Evolutionary conservation across 2,113 vertebrate genomes (phyloP).

Genomic region (Ancistrus triradiatus): DNA sequence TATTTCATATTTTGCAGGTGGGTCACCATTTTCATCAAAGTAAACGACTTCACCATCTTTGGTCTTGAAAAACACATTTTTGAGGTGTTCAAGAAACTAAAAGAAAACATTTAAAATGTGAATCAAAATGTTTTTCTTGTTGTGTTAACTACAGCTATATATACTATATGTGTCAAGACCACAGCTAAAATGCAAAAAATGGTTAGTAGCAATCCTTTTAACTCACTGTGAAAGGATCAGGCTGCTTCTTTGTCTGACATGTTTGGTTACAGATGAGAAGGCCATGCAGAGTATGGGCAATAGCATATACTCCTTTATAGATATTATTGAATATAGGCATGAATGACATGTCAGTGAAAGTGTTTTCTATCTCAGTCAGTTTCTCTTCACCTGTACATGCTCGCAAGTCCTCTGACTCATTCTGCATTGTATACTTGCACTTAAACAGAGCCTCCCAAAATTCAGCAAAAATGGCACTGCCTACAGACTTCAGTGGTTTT

Average conservation of each 20-base stretch:
- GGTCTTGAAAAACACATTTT: slow-evolving; percentile 64
- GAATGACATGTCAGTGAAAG: slow-evolving; percentile 47
- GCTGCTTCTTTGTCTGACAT: slow-evolving; percentile 13
- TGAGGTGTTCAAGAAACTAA: too few relatives aligned
- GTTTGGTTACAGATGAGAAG: slow-evolving; percentile 31
- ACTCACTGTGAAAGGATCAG: slow-evolving; percentile 24
- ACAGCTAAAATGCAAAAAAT: too few relatives aligned
- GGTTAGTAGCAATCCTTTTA: background rate
- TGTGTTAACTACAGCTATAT: too few relatives aligned
- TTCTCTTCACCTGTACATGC: slow-evolving; percentile 43
- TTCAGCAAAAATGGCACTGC: slow-evolving; percentile 33
- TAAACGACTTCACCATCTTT: slow-evolving; percentile 55
- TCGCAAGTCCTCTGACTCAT: background rate
- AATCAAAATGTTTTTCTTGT: too few relatives aligned
- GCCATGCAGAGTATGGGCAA: slow-evolving; percentile 44
- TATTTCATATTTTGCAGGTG: slow-evolving; percentile 67
- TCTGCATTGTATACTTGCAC: slow-evolving; percentile 26
- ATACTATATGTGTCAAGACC: too few relatives aligned
- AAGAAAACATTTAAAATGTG: too few relatives aligned
- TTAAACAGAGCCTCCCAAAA: slow-evolving; percentile 46
- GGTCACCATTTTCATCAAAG: slow-evolving; percentile 65
- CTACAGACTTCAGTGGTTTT: slow-evolving; percentile 34
- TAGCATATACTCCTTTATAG: slow-evolving; percentile 49
- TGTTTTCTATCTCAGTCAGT: slow-evolving; percentile 38
- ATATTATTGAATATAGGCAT: slow-evolving; percentile 47